Evolutionary conservation across 2,888 invertebrate genomes (phyloP).

Genomic region (Serripes groenlandicus): DNA sequence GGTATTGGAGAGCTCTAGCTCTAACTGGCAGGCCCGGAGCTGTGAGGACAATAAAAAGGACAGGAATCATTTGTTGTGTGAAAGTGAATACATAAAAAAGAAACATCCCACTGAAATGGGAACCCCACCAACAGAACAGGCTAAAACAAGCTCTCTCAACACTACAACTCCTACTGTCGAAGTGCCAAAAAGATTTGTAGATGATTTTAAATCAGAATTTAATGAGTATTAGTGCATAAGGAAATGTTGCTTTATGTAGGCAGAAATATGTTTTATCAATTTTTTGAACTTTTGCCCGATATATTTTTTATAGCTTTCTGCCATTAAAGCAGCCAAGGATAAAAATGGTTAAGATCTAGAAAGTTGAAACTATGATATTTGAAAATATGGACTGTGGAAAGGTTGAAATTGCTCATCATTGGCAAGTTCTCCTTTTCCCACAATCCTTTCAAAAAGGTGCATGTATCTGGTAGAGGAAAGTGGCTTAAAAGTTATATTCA

Average conservation of each 20-base stretch:
- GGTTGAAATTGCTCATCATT: neutral
- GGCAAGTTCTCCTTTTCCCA: neutral
- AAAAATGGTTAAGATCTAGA: neutral
- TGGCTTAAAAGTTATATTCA: too few relatives aligned
- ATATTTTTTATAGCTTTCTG: neutral
- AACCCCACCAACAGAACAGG: too few relatives aligned
- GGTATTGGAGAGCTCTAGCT: neutral
- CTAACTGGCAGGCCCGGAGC: neutral
- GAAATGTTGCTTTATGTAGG: too few relatives aligned
- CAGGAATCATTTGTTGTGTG: slow-evolving; percentile 27
- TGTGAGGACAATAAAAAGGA: slow-evolving; percentile 1
- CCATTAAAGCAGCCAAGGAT: neutral
- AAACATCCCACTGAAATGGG: too few relatives aligned
- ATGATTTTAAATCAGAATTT: too few relatives aligned
- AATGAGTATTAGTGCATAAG: too few relatives aligned
- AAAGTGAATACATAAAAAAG: too few relatives aligned
- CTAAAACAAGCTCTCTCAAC: too few relatives aligned
- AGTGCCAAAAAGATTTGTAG: too few relatives aligned
- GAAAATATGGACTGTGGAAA: neutral
- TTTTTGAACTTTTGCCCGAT: neutral
- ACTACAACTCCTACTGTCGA: too few relatives aligned
- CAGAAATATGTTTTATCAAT: too few relatives aligned
- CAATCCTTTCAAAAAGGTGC: neutral
- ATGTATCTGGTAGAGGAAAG: too few relatives aligned
- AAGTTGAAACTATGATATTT: neutral